Conservation (phyloP, 2,888 invertebrate genomes). For the Eristalis pertinax region DNA sequence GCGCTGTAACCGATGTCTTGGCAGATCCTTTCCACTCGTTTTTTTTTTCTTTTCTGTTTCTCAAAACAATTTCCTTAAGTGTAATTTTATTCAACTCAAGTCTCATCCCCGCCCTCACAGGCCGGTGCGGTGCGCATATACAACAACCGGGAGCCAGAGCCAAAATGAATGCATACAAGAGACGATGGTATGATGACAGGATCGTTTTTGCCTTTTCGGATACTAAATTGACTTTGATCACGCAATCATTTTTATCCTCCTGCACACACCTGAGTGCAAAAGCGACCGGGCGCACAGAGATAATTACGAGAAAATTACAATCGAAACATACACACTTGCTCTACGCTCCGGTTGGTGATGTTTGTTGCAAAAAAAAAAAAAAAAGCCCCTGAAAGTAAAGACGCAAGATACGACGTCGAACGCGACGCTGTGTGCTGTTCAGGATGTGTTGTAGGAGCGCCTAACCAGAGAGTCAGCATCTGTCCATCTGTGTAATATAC, state of each 20-base stretch:
- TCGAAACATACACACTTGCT: constrained; percentile 66
- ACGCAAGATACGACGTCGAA: not conserved
- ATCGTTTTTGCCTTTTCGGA: constrained; percentile 71
- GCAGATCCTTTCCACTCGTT: constrained; percentile 45
- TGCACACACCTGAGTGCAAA: constrained; percentile 49
- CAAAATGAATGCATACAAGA: constrained; percentile 48
- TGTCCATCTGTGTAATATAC: constrained; percentile 45
- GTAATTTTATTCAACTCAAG: constrained; percentile 63
- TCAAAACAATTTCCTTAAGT: constrained; percentile 64
- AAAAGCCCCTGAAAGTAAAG: not conserved
- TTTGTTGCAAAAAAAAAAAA: not conserved
- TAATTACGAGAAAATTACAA: constrained; percentile 72
- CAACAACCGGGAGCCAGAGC: constrained; percentile 58
- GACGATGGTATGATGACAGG: constrained; percentile 66
- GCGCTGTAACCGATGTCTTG: constrained; percentile 31
- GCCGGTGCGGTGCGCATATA: not conserved
- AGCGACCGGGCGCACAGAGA: constrained; percentile 58
- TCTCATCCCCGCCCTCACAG: constrained; percentile 10
- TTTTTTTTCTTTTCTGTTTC: not conserved
- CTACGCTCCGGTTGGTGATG: constrained; percentile 29
- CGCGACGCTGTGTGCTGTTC: constrained; percentile 18
- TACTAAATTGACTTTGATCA: constrained; percentile 81
- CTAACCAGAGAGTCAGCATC: constrained; percentile 53
- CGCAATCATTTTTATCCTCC: constrained; percentile 77
- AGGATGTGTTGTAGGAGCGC: constrained; percentile 61